Evolutionary conservation across 2,797 vertebrate species (phyloP).

Genomic region (Glossophaga mutica): DNA sequence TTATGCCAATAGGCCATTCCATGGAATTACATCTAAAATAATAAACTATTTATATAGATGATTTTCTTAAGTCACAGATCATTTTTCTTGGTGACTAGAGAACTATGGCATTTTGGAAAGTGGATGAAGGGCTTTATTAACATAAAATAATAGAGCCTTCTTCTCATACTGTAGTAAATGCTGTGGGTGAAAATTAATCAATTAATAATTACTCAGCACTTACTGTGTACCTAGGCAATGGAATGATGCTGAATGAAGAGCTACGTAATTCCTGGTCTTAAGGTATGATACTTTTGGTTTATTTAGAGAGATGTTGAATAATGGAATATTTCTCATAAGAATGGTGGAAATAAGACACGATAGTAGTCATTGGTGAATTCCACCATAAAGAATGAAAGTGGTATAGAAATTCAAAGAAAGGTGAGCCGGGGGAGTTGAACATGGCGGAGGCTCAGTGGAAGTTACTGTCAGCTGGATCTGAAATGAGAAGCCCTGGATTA

Average conservation of each 20-base stretch:
- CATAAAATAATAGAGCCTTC: not conserved
- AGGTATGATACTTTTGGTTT: not conserved
- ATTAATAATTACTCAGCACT: not conserved
- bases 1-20: slow-evolving; percentile 50
- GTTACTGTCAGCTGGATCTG: not conserved
- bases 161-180: not conserved
- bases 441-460: not conserved
- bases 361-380: not conserved
- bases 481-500: not conserved
- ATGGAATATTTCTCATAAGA: not conserved
- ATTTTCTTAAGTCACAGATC: slow-evolving; percentile 37
- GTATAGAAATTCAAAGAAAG: not conserved
- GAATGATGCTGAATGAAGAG: not conserved
- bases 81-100: not conserved
- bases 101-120: slow-evolving; percentile 27
- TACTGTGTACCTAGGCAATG: not conserved
- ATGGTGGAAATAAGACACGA: not conserved
- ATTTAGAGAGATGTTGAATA: not conserved
- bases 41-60: slow-evolving; percentile 44
- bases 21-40: slow-evolving; percentile 59
- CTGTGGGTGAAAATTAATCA: not conserved
- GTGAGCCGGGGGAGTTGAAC: not conserved
- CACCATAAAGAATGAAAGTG: not conserved
- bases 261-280: not conserved
- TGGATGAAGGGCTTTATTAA: not conserved